Evolutionary conservation across 2,797 vertebrate species (phyloP), one percentile per base, ranked within the genome.

Genomic region (Pitangus sulphuratus): DNA sequence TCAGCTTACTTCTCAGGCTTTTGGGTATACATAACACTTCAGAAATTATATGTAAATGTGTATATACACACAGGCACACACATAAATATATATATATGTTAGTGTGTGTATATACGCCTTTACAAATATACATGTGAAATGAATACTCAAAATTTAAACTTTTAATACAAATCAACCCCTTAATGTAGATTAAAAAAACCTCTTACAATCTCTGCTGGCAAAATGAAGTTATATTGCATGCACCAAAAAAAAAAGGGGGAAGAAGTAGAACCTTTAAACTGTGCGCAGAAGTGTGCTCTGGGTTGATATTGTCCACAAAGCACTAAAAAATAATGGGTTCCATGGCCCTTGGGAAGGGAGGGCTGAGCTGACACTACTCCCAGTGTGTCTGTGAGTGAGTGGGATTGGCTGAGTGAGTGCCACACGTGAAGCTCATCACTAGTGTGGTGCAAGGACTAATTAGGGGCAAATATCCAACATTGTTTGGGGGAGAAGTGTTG

Each of bases 371-470:
- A n/a, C 84, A 33, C 61, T 50, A 61, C 47, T 47, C 6, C 35
- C 61, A 16, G 44, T 14, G 74, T 40, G 40, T 51, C 45, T 22
- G 44, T 25, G 72, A 17, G 81, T 42, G 40, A 39, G 61, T 0
- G 2, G 62, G 42, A 45, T n/a, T 28, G 39, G 39, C 77, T 48
- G n/a, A 11, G n/a, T 44, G 66, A 33, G 24, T 60, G 54, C 58
- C 40, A 3, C 35, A 20, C 33, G 70, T 69, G 65, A 22, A 48
- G 33, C 50, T 81, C 3, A 50, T 76, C 50, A 26, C 51, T 44
- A 20, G 4, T 0, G 0, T 16, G 18, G 35, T 58, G 91, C 31
- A 51, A 51, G 86, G 51, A 24, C 35, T 21, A 45, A 48, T 0
- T 2, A 77, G 19, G 30, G 66, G 14, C 61, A 78, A 69, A 56